phyloP scores from a whole-genome alignment of 2,113 vertebrate species.

The Poicephalus gulielmi region DNA sequence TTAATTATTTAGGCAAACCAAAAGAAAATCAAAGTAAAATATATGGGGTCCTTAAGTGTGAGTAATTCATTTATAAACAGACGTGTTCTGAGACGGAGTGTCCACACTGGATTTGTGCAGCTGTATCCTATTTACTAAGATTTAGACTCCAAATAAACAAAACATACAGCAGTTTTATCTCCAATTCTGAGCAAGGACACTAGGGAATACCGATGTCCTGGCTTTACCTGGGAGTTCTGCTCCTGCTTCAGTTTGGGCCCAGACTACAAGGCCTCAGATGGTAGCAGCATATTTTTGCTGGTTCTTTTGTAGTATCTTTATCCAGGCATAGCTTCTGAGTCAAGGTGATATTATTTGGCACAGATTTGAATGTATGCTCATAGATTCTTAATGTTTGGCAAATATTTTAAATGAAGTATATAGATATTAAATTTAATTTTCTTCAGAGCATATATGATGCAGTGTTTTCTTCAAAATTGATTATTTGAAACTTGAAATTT shows the following conservation, averaged over 20 bases:
- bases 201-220: background rate
- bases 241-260: background rate
- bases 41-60: background rate
- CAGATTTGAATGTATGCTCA: background rate
- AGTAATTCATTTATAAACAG: constrained; percentile 6
- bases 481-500: background rate
- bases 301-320: background rate
- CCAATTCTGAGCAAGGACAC: background rate
- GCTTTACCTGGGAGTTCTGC: background rate
- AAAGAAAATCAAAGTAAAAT: constrained; percentile 19
- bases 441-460: background rate
- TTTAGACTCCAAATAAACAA: constrained; percentile 1
- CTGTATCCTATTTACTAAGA: background rate
- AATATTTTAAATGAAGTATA: background rate
- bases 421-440: background rate
- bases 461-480: background rate
- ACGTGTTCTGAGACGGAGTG: background rate
- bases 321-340: background rate
- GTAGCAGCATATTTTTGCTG: background rate
- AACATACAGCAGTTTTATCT: background rate
- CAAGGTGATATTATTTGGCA: background rate
- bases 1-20: constrained; percentile 43
- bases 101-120: background rate
- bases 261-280: background rate
- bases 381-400: background rate